phyloP scores from a whole-genome alignment of 2,888 invertebrate species.

The Epicampocera succincta region DNA sequence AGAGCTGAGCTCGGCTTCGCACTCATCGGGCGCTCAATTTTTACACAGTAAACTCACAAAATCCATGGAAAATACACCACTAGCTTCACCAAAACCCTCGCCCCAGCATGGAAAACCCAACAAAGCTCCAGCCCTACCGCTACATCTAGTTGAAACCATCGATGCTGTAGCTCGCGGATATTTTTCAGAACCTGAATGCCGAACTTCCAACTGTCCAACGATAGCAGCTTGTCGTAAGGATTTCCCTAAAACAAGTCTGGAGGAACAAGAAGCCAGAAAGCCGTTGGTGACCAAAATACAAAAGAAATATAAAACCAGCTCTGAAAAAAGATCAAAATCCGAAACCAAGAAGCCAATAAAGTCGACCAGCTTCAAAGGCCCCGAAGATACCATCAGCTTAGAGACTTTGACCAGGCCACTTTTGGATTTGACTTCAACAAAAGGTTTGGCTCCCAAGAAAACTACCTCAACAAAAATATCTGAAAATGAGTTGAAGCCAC shows the following conservation, averaged over 20 bases:
- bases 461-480: slow-evolving; percentile 49
- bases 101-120: slow-evolving; percentile 74
- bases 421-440: slow-evolving; percentile 31
- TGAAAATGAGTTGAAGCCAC: slow-evolving; percentile 18
- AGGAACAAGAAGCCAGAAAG: slow-evolving; percentile 68
- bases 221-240: slow-evolving; percentile 22
- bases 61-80: slow-evolving; percentile 45
- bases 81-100: slow-evolving; percentile 73
- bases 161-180: slow-evolving; percentile 79
- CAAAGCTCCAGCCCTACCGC: slow-evolving; percentile 73
- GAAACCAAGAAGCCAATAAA: slow-evolving; percentile 80
- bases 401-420: slow-evolving; percentile 48
- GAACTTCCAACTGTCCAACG: slow-evolving; percentile 20
- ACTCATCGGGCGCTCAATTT: not conserved
- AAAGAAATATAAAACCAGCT: slow-evolving; percentile 65
- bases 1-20: not conserved
- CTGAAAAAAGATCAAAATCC: slow-evolving; percentile 81
- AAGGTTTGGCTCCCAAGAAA: slow-evolving; percentile 37
- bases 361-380: not conserved
- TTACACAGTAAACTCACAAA: slow-evolving; percentile 1
- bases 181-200: slow-evolving; percentile 80
- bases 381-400: slow-evolving; percentile 30
- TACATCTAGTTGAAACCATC: slow-evolving; percentile 76
- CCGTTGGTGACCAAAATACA: slow-evolving; percentile 67
- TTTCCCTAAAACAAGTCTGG: slow-evolving; percentile 38